Base-by-base conservation (phyloP, 2,113 vertebrate genomes). In the Anas platyrhynchos region DNA sequence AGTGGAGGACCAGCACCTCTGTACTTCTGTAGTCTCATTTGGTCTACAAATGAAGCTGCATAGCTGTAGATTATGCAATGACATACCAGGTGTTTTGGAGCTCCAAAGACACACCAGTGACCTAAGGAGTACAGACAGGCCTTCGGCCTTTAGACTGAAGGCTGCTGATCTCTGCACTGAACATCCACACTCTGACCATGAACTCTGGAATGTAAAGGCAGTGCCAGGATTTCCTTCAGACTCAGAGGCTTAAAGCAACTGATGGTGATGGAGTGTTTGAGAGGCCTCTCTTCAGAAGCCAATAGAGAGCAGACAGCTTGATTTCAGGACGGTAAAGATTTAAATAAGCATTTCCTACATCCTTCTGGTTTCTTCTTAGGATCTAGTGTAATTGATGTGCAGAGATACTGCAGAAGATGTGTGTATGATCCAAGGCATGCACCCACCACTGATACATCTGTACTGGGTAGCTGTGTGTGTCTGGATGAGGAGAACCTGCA, bases 111-210 rank as follows among this genome's bases (percentile, higher is more conserved):
- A n/a, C 54, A 23, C 3, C 1, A 0, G 38, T 15, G 71, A 11
- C 58, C 0, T 0, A 12, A 2, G 27, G 36, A 38, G 44, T 1
- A 16, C 36, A 31, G 56, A 13, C 9, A 11, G 31, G 4, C 36
- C 66, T 83, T 23, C 38, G 52, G 38, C 17, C 68, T 34, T 74
- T 48, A 56, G 9, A 26, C 22, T 2, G 0, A 66, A 26, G 34
- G n/a, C 43, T 16, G 4, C 59, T 22, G 9, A 22, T 12, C 77
- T 31, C 63, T 48, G 46, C 11, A 32, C 58, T 2, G 6, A 63
- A 61, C 10, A 2, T n/a, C 54, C 81, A 9, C 11, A 13, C 52
- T 65, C 43, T 11, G 48, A n/a, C 8, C 1, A 1, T 18, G 56
- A 79, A 9, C 81, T 87, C 85, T 27, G 31, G 65, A 58, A 32